Conservation (phyloP, 2,888 invertebrate genomes). For the Ornithoptera alexandrae region DNA sequence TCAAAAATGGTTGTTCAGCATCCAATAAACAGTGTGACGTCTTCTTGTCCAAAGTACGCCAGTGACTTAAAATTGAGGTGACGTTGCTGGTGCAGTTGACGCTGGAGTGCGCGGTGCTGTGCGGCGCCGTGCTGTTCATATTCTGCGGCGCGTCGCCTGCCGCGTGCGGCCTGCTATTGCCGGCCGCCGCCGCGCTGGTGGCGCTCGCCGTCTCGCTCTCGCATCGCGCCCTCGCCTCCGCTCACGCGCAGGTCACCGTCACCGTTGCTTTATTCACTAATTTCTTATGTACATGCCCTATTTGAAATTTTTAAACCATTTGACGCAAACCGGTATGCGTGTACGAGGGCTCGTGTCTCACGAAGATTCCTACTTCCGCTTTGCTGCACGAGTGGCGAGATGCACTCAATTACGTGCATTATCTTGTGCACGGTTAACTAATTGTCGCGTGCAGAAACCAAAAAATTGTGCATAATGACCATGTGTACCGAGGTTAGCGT, state of each 20-base stretch:
- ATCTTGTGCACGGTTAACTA: no score
- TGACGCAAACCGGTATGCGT: no score
- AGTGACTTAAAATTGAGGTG: no score
- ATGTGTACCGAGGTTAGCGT: no score
- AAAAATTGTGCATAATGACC: no score
- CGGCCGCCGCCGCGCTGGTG: constrained; percentile 38
- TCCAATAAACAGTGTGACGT: no score
- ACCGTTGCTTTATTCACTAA: background rate
- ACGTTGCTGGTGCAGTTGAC: constrained; percentile 44
- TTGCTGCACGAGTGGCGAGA: background rate
- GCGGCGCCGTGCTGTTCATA: constrained; percentile 84
- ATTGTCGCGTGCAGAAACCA: no score
- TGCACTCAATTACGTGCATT: no score
- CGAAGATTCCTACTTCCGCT: background rate
- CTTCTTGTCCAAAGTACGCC: no score
- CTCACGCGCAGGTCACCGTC: constrained; percentile 38
- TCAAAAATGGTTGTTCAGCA: no score
- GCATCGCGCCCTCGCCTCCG: constrained; percentile 35
- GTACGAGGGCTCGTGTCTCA: background rate
- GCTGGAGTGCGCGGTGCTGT: constrained; percentile 74
- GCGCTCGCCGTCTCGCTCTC: constrained; percentile 35
- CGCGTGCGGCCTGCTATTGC: constrained; percentile 42
- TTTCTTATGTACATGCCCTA: no score
- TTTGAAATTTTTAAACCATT: no score
- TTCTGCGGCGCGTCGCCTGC: constrained; percentile 76